Evolutionary conservation across 1,140 invertebrate genomes (phyloP).

Genomic region (Drosophila sulfurigaster): DNA sequence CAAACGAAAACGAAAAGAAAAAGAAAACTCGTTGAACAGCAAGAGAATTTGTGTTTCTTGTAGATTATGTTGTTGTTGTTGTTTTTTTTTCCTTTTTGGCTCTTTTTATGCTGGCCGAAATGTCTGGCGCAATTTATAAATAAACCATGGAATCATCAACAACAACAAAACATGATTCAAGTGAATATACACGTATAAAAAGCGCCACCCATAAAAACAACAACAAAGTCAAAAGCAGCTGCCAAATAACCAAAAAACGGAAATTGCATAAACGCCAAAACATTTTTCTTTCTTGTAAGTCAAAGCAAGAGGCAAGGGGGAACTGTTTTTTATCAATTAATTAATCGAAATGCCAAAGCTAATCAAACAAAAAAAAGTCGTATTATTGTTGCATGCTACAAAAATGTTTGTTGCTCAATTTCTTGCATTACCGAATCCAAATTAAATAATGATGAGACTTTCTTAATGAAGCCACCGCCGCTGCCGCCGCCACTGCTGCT

Average conservation of each 20-base stretch:
- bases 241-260: slow-evolving; percentile 43
- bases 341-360: not conserved
- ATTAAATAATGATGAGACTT: slow-evolving; percentile 94
- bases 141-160: slow-evolving; percentile 83
- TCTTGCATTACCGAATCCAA: slow-evolving; percentile 90
- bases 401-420: slow-evolving; percentile 11
- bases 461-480: slow-evolving; percentile 91
- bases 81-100: not conserved
- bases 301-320: not conserved
- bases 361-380: not conserved
- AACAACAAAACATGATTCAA: not conserved
- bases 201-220: slow-evolving; percentile 8
- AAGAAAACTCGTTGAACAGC: slow-evolving; percentile 25
- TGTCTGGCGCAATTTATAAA: slow-evolving; percentile 75
- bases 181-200: slow-evolving; percentile 27
- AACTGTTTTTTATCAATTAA: slow-evolving; percentile 15
- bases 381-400: not conserved
- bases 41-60: slow-evolving; percentile 28
- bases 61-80: slow-evolving; percentile 19
- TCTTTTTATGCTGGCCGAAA: slow-evolving; percentile 43
- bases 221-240: slow-evolving; percentile 23
- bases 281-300: slow-evolving; percentile 4
- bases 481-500: slow-evolving; percentile 68
- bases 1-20: not conserved
- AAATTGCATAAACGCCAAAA: slow-evolving; percentile 56